Evolutionary conservation across 2,888 invertebrate species (phyloP).

Genomic region (Diloba caeruleocephala): DNA sequence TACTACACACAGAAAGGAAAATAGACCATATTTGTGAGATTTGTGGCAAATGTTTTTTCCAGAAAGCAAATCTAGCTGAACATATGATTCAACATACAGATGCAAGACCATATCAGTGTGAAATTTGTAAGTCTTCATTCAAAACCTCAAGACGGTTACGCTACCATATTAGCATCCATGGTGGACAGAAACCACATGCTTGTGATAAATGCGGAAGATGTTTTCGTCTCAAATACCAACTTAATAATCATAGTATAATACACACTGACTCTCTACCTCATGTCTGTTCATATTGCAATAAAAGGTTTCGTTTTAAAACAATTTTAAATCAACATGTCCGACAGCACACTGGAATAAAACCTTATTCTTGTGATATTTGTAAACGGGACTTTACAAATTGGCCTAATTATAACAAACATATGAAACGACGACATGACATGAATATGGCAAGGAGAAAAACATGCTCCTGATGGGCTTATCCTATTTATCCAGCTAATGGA

Average conservation of each 20-base stretch:
- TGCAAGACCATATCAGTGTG: constrained; percentile 68
- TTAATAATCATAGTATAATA: constrained; percentile 91
- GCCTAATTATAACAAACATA: constrained; percentile 94
- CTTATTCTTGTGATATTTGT: constrained; percentile 92
- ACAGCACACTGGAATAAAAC: constrained; percentile 91
- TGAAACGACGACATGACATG: constrained; percentile 91
- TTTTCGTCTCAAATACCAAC: constrained; percentile 64
- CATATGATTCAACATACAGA: constrained; percentile 73
- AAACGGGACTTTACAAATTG: constrained; percentile 91
- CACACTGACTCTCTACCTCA: constrained; percentile 92
- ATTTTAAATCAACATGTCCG: constrained; percentile 91
- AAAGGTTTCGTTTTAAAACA: constrained; percentile 91
- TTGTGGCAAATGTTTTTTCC: constrained; percentile 73
- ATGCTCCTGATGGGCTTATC: constrained; percentile 80
- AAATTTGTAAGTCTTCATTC: constrained; percentile 73
- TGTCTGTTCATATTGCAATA: constrained; percentile 91
- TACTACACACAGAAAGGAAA: constrained; percentile 85
- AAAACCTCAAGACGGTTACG: constrained; percentile 60
- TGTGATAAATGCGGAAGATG: constrained; percentile 69
- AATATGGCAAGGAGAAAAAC: constrained; percentile 70
- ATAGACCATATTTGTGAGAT: constrained; percentile 72
- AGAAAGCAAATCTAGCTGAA: constrained; percentile 60
- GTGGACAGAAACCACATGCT: constrained; percentile 64
- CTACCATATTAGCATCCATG: constrained; percentile 67
- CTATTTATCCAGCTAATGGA: too few relatives aligned